Evolutionary conservation across 1,140 invertebrate genomes (phyloP).

Genomic region (Ruditapes philippinarum): DNA sequence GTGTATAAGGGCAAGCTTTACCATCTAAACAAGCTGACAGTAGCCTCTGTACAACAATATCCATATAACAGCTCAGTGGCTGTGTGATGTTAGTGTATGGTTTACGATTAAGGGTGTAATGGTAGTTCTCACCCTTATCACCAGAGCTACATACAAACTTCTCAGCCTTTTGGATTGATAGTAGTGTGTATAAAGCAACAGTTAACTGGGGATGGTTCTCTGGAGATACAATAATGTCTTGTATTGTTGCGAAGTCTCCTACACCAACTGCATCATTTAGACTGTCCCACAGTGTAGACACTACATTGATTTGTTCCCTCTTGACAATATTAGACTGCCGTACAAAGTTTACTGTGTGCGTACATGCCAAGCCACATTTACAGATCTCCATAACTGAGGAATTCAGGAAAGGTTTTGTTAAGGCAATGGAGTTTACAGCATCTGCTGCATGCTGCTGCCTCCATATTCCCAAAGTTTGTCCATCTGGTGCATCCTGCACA

Average conservation of each 20-base stretch:
- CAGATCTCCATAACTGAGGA: constrained; percentile 68
- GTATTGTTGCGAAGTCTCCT: constrained; percentile 69
- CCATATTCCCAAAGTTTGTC: constrained; percentile 75
- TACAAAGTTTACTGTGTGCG: constrained; percentile 79
- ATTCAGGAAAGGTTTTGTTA: constrained; percentile 79
- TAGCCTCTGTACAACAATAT: constrained; percentile 95
- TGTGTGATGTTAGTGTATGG: constrained; percentile 98
- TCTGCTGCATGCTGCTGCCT: constrained; percentile 74
- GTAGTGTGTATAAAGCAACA: constrained; percentile 73
- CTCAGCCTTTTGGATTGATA: constrained; percentile 65
- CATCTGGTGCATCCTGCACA: constrained; percentile 74
- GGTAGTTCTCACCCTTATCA: constrained; percentile 84
- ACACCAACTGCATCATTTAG: constrained; percentile 70
- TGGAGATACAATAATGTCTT: constrained; percentile 72
- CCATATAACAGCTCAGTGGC: constrained; percentile 96
- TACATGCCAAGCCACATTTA: constrained; percentile 78
- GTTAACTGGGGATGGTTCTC: constrained; percentile 78
- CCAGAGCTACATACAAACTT: constrained; percentile 73
- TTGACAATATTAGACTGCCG: constrained; percentile 71
- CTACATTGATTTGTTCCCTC: constrained; percentile 71
- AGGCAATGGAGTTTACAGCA: constrained; percentile 80
- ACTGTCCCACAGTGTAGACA: constrained; percentile 72
- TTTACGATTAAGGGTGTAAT: constrained; percentile 94
- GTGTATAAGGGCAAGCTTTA: constrained; percentile 66
- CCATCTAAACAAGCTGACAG: constrained; percentile 90